These are phyloP conservation scores for Rhagonycha fulva DNA, from an alignment of 2,888 invertebrate genomes.

Conservation along the genomic window DNA sequence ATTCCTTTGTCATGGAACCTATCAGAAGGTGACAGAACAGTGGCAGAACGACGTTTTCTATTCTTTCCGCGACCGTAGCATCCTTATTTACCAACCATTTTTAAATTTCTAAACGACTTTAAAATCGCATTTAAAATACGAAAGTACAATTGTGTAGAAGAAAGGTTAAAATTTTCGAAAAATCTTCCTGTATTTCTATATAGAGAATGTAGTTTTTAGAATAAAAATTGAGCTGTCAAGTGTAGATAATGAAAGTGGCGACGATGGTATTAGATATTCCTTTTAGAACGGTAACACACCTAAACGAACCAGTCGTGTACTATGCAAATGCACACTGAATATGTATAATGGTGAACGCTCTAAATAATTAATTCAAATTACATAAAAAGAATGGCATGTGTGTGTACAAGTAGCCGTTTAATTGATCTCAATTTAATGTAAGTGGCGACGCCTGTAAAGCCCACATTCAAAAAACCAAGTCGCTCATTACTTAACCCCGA, in stretches of 20 bases:
- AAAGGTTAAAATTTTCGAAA: too few species aligned
- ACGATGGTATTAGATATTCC: constrained; percentile 22
- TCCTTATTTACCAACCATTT: too few species aligned
- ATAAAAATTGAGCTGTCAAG: background rate
- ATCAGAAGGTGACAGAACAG: too few species aligned
- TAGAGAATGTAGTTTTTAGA: background rate
- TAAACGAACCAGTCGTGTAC: constrained; percentile 37
- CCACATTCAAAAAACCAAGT: constrained; percentile 2
- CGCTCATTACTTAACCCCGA: background rate
- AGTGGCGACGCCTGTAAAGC: constrained; percentile 38
- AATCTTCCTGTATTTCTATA: background rate
- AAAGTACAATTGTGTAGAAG: too few species aligned
- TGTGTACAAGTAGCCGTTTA: constrained; percentile 38
- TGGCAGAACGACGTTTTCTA: too few species aligned
- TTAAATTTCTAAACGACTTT: too few species aligned
- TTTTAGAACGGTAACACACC: constrained; percentile 24
- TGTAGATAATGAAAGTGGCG: background rate
- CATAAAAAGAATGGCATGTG: constrained; percentile 33
- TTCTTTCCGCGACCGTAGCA: too few species aligned
- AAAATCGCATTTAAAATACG: too few species aligned
- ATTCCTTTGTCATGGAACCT: too few species aligned
- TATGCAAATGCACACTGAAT: constrained; percentile 48
- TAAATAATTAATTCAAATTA: constrained; percentile 46
- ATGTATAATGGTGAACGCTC: constrained; percentile 40
- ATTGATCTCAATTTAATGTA: constrained; percentile 43